Evolutionary conservation across 2,888 invertebrate species (phyloP), one percentile per base, ranked within the genome.

Genomic region (Laothoe populi): DNA sequence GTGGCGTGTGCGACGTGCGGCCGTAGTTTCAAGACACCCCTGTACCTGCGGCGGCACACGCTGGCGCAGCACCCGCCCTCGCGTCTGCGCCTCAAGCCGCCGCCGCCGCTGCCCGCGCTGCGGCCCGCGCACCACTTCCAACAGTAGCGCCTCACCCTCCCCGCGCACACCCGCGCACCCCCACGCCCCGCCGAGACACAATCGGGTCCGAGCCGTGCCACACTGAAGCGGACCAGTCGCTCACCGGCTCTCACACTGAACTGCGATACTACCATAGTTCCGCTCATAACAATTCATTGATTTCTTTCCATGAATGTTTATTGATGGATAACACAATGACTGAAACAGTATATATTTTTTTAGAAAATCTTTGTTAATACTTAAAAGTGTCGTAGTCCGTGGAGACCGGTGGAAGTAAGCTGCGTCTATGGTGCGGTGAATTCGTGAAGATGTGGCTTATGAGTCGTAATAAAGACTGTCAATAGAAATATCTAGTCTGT

Each of bases 31-130:
- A 95, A 96, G 94, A 96, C 96, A 78, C 95, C 95, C 88, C 95
- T 96, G 84, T 96, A 96, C 89, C 93, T 96, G 83, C 95, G 95
- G 83, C 95, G 95, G 83, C 95, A 96, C 93, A 95, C 95, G 86
- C 94, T 95, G 77, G 95, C 95, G 89, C 95, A 95, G 77, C 95
- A 96, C 88, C 84, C 87, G 77, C 75, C 81, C 80, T 79, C 82
- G 78, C 77, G 78, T 66, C 63, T 63, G 64, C 67, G 66, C 57
- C 70, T 72, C 81, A 80, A 81, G 94, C 84, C 84, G 75, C 76
- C 80, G 78, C 78, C 74, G 81, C 84, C 82, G 75, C 77, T 78
- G 69, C 82, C 86, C 84, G 82, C 85, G 79, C 82, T 83, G 76
- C 83, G 82, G 79, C 86, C 82, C 81, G 83, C 84, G 63, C 82